Base-by-base conservation (phyloP, 2,888 invertebrate genomes). In the Eucriotettix oculatus region DNA sequence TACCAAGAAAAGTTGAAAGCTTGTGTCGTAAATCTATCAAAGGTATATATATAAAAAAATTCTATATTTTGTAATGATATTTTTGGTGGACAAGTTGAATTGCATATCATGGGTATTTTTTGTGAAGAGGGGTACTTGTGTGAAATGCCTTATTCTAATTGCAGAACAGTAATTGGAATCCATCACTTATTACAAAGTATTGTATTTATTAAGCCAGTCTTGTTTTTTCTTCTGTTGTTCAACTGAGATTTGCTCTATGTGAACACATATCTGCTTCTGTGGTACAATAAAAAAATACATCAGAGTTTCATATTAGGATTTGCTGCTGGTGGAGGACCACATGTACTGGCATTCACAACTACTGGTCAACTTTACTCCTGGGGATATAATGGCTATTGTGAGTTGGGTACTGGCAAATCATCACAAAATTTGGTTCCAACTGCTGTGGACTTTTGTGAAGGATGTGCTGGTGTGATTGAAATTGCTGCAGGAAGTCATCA, bases 401-500 rank as follows among this genome's bases (percentile, higher is more conserved):
- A 81, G 70, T 69, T 81, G 10, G 79, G 80, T 54, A 78, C 79
- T 65, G 80, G 79, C 42, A 75, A 76, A 1, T 76, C 78, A 1
- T 78, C 74, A 66, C 80, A 78, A 66, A 76, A 76, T 10, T 68
- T 75, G 0, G 68, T 69, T 14, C 82, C 82, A 1, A 70, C 72
- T 1, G 68, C 73, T 43, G 72, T 82, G 48, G 71, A 71, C 16
- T 72, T 74, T 9, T 73, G 73, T 67, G 67, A 80, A 11, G 68
- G 69, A 11, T 75, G 75, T 1, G 76, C 76, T 66, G 69, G 74
- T 56, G 74, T 81, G 1, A 69, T 73, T 10, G 73, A 77, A 63
- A 70, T 82, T 16, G 78, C 81, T 1, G 82, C 81, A 69, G 82
- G 82, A 16, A 77, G 77, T 66, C 78, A 80, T 68, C 81, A 81